A percentile compares a stretch with the other conserved stretches of the same genome.
phyloP scores from a whole-genome alignment of 2,888 invertebrate species.

The Philonicus albiceps region DNA sequence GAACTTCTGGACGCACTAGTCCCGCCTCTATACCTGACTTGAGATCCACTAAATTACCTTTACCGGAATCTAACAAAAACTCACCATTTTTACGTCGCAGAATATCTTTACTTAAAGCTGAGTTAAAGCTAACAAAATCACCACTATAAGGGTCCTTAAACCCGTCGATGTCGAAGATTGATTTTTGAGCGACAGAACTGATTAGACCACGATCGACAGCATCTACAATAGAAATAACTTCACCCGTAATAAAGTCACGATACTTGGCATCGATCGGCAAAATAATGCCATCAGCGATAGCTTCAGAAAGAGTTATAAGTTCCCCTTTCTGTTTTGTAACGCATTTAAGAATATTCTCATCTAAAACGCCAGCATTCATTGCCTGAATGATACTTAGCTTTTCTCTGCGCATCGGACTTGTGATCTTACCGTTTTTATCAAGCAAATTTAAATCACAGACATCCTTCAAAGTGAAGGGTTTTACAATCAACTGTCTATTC shows the following conservation, averaged over 20 bases:
- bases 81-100: conserved; percentile 78
- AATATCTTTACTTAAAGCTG: conserved; percentile 78
- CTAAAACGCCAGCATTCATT: conserved; percentile 85
- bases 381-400: conserved; percentile 85
- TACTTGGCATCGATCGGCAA: conserved; percentile 77
- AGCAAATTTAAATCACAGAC: conserved; percentile 81
- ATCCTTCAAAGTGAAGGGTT: conserved; percentile 93
- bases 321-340: conserved; percentile 82
- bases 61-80: conserved; percentile 75
- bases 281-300: conserved; percentile 82
- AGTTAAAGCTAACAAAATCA: conserved; percentile 84
- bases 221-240: conserved; percentile 79
- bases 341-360: conserved; percentile 83
- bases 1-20: conserved; percentile 82
- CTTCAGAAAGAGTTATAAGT: conserved; percentile 84
- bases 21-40: conserved; percentile 81
- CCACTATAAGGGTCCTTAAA: conserved; percentile 83
- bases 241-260: conserved; percentile 76
- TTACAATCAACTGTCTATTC: conserved; percentile 79
- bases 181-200: conserved; percentile 84
- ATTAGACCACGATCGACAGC: conserved; percentile 91
- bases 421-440: conserved; percentile 77
- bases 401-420: conserved; percentile 80
- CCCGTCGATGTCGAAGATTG: conserved; percentile 91
- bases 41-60: conserved; percentile 79